phyloP scores from a whole-genome alignment of 2,888 invertebrate species.

The Erebia ligea region DNA sequence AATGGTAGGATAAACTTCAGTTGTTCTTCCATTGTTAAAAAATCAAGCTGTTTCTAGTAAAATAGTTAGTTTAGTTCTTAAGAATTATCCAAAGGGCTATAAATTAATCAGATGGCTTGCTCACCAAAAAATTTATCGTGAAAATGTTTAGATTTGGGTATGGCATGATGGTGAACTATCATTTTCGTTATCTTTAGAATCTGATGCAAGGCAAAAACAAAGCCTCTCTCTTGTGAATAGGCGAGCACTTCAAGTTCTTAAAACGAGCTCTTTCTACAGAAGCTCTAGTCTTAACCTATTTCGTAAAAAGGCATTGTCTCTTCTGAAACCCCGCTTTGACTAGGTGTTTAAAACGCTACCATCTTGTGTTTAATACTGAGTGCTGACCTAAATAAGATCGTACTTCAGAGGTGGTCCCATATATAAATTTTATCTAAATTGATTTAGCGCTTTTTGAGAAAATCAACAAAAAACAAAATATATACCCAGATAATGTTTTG shows the following conservation, averaged over 20 bases:
- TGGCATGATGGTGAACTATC: background rate
- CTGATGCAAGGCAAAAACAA: background rate
- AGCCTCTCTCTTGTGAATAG: constrained; percentile 12
- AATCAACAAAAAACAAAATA: too few relatives aligned
- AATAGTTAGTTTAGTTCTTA: too few relatives aligned
- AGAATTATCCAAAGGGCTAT: too few relatives aligned
- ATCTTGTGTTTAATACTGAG: constrained; percentile 31
- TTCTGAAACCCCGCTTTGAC: constrained; percentile 34
- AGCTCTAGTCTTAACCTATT: constrained; percentile 38
- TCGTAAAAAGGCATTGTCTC: constrained; percentile 38
- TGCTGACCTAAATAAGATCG: constrained; percentile 23
- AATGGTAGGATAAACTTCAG: too few relatives aligned
- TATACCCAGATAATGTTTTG: too few relatives aligned
- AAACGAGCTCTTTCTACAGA: constrained; percentile 36
- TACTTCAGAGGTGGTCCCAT: too few relatives aligned
- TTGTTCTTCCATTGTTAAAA: too few relatives aligned
- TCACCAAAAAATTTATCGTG: too few relatives aligned
- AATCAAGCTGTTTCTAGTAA: too few relatives aligned
- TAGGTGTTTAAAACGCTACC: constrained; percentile 23
- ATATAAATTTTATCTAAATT: too few relatives aligned
- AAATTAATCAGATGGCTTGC: too few relatives aligned
- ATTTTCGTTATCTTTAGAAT: constrained; percentile 11
- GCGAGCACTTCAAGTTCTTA: constrained; percentile 20
- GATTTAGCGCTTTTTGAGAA: too few relatives aligned
- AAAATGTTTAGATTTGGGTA: background rate